phyloP scores from a whole-genome alignment of 2,797 vertebrate species.

The Rhinogobio ventralis region DNA sequence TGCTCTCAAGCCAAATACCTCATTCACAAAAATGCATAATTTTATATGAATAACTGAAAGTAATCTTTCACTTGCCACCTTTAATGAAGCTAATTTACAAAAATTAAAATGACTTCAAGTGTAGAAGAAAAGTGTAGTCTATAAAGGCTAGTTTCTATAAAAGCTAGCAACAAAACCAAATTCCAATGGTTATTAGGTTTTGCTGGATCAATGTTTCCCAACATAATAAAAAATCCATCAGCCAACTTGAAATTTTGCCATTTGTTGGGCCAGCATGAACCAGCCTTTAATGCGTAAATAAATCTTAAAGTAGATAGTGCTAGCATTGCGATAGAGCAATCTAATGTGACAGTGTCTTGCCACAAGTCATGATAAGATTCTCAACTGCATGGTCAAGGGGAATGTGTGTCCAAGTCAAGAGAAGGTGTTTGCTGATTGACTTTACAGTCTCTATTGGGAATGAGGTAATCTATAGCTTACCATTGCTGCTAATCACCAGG shows the following conservation, averaged over 20 bases:
- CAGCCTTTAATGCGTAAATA: neutral
- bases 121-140: no score
- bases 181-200: neutral
- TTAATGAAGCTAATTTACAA: neutral
- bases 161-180: neutral
- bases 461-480: conserved; percentile 23
- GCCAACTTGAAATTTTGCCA: neutral
- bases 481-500: neutral
- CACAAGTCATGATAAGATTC: conserved; percentile 53
- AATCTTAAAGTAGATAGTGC: neutral
- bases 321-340: conserved; percentile 10
- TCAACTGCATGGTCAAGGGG: conserved; percentile 47
- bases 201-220: neutral
- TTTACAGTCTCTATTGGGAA: conserved; percentile 44
- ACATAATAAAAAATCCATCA: neutral
- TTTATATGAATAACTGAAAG: neutral
- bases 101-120: neutral
- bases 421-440: conserved; percentile 55
- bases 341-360: conserved; percentile 27
- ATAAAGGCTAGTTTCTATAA: neutral
- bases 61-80: neutral
- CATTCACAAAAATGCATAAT: neutral
- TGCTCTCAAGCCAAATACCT: neutral
- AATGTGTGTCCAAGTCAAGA: conserved; percentile 61
- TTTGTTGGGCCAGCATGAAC: neutral